Percentiles rank a stretch among this genome's conserved stretches.
Conservation (phyloP, 2,797 vertebrate genomes). For the Anniella stebbinsi region DNA sequence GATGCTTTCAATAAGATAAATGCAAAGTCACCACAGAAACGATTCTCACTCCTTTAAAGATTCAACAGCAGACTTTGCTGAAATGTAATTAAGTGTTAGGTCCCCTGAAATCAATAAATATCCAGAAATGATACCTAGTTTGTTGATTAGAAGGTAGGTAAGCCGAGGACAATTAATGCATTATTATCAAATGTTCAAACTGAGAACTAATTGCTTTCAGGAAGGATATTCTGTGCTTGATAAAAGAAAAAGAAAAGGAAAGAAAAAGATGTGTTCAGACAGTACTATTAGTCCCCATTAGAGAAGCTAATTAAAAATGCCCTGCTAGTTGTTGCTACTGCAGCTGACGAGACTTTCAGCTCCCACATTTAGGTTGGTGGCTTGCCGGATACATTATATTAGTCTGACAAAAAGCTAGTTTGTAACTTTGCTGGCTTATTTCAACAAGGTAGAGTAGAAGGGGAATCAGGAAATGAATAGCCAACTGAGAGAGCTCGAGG, state of each 20-base stretch:
- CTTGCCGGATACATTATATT: rapidly evolving
- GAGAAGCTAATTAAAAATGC: constrained; percentile 62
- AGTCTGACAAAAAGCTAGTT: neutral
- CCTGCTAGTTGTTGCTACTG: constrained; percentile 52
- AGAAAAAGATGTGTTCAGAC: constrained; percentile 32
- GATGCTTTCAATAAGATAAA: constrained; percentile 59
- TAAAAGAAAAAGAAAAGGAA: neutral
- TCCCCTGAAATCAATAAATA: constrained; percentile 80
- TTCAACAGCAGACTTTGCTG: constrained; percentile 72
- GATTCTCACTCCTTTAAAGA: constrained; percentile 68
- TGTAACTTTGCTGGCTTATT: neutral
- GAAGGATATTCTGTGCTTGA: constrained; percentile 34
- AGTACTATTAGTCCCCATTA: constrained; percentile 33
- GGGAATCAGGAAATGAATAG: neutral
- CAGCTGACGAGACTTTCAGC: constrained; percentile 9
- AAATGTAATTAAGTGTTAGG: constrained; percentile 79
- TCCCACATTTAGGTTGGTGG: constrained; percentile 22
- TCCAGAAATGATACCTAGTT: constrained; percentile 75
- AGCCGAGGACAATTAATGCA: constrained; percentile 73
- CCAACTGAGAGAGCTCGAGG: rapidly evolving
- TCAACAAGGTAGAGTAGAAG: rapidly evolving
- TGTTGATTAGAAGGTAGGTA: constrained; percentile 73
- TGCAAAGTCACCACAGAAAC: constrained; percentile 73
- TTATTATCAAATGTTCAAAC: constrained; percentile 64
- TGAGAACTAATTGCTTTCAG: constrained; percentile 56